Percentiles rank a stretch among this genome's conserved stretches.
phyloP scores from a whole-genome alignment of 2,113 vertebrate genomes.

The Dromiciops gliroides region DNA sequence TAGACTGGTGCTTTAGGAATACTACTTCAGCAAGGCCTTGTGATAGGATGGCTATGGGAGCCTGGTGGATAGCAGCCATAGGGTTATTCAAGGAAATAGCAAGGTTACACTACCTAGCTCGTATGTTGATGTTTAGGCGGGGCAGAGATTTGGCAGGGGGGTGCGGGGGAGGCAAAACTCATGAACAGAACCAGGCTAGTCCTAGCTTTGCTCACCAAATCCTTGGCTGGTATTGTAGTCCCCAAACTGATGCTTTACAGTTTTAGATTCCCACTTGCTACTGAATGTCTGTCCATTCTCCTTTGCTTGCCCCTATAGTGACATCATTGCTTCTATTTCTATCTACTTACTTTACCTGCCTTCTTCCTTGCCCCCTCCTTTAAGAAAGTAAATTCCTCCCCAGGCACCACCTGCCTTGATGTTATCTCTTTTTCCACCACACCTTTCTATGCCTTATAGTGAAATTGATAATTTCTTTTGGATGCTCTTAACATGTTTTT shows the following conservation, averaged over 20 bases:
- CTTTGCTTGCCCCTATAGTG: background rate
- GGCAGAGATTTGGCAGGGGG: no score
- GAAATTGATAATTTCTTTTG: background rate
- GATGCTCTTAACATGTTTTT: background rate
- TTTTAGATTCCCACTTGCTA: background rate
- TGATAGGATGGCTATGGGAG: background rate
- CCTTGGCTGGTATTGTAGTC: background rate
- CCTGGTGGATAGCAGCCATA: background rate
- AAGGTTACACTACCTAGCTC: background rate
- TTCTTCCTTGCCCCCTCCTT: background rate
- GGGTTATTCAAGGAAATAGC: background rate
- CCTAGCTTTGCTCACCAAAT: background rate
- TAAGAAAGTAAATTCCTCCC: background rate
- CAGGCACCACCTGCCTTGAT: background rate
- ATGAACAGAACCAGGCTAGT: background rate
- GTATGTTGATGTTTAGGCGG: no score
- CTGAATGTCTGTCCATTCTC: background rate
- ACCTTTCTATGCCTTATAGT: background rate
- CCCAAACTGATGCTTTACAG: background rate
- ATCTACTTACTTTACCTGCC: background rate
- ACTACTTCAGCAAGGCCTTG: background rate
- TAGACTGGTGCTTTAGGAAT: background rate
- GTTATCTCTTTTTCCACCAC: background rate
- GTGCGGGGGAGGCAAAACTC: background rate
- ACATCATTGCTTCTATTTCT: background rate